These are phyloP conservation scores for Tretioscincus oriximinensis DNA, from an alignment of 2,113 vertebrate species.

Conservation along the genomic window DNA sequence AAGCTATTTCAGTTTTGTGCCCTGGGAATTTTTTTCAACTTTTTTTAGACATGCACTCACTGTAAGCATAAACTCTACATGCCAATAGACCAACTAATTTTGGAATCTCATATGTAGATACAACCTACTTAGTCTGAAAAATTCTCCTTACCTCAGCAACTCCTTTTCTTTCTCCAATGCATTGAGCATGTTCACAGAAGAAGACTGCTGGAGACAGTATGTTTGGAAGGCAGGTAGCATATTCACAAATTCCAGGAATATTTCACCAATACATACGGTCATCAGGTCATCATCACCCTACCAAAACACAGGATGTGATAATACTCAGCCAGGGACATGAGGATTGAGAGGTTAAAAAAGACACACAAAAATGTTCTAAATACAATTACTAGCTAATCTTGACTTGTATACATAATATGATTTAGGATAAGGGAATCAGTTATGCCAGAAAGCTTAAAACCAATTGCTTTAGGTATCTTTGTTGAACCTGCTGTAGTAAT, in stretches of 20 bases:
- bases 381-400: background rate
- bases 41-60: too few relatives aligned
- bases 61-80: too few relatives aligned
- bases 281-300: conserved; percentile 88
- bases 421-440: background rate
- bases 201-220: conserved; percentile 91
- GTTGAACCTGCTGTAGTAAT: background rate
- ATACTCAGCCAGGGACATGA: conserved; percentile 24
- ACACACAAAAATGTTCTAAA: background rate
- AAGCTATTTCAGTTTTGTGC: background rate
- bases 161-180: conserved; percentile 92
- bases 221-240: conserved; percentile 94
- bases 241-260: conserved; percentile 91
- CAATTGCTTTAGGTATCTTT: background rate
- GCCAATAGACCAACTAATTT: background rate
- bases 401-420: background rate
- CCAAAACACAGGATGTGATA: conserved; percentile 28
- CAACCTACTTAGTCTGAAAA: background rate
- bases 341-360: background rate
- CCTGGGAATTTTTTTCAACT: too few relatives aligned
- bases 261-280: conserved; percentile 86
- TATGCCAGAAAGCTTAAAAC: background rate
- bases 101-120: background rate
- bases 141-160: conserved; percentile 80
- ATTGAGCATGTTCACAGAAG: conserved; percentile 88